Base-by-base conservation (phyloP, 2,888 invertebrate species). In the Catocala fraxini region DNA sequence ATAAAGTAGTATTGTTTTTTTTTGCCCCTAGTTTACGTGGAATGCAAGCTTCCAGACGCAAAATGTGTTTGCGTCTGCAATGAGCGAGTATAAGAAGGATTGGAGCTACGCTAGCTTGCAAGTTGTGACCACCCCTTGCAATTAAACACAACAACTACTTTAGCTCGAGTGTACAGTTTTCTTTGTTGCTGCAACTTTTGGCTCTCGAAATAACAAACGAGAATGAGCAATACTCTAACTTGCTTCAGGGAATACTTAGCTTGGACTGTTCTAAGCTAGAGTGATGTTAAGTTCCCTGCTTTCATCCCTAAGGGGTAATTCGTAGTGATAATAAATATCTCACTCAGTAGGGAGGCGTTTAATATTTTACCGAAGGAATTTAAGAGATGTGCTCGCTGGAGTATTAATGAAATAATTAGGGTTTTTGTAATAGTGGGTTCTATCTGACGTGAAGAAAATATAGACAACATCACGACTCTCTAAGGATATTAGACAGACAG, bases 261-360 rank as follows among this genome's bases (percentile, higher is more conserved):
- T 6, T 12, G 41, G 34, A 54, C 45, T 12, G 54, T 35, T 10
- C 34, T 43, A 41, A 45, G 35, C 35, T 39, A 4, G 54, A 46
- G 11, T 6, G 35, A 51, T 45, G 12, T 42, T 11, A 49, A 33
- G 39, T 15, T 52, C 42, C 52, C 15, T 56, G 13, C 42, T 56
- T 12, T 13, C 47, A 45, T 34, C 58, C 53, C 58, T 7, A 13
- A 7, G 42, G 53, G 48, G 59, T 64, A 59, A 73, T 73, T 69
- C 48, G 25, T 56, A 54, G 34, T 48, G 13, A 61, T 59, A 61
- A 55, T 59, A 71, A 63, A 72, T 61, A 72, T 59, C 54, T 48
- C 34, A 58, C 33, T 25, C 7, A 43, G 42, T 55, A 56, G 43
- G 0, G 34, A 56, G 51, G 58, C 39, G 52, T 53, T 68, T 60